Evolutionary conservation across 2,888 invertebrate species (phyloP).

Genomic region (Leptogaster cylindrica): DNA sequence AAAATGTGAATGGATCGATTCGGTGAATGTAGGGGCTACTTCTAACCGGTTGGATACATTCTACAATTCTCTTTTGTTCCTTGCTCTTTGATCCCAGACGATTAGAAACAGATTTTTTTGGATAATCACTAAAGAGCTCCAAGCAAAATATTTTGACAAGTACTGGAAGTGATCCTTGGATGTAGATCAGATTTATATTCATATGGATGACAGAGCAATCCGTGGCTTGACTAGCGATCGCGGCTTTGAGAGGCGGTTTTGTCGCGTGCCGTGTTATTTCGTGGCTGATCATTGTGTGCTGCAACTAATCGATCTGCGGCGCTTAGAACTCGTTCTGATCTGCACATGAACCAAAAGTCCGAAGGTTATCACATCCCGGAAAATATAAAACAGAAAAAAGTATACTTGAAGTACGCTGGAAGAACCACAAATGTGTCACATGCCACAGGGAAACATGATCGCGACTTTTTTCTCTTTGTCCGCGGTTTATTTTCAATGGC

Average conservation of each 20-base stretch:
- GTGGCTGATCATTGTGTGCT: conserved; percentile 4
- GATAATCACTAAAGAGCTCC: too few relatives aligned
- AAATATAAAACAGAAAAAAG: conserved; percentile 14
- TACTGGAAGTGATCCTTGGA: too few relatives aligned
- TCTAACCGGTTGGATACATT: conserved; percentile 20
- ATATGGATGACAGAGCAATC: background rate
- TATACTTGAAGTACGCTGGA: background rate
- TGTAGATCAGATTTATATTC: too few relatives aligned
- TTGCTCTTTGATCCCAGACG: too few relatives aligned
- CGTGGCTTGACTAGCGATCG: background rate
- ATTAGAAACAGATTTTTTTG: too few relatives aligned
- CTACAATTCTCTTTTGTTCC: too few relatives aligned
- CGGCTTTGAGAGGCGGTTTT: conserved; percentile 4
- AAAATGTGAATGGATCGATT: too few relatives aligned
- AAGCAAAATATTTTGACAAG: conserved; percentile 24
- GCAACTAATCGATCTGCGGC: conserved; percentile 16
- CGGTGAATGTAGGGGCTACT: too few relatives aligned
- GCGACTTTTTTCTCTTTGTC: too few relatives aligned
- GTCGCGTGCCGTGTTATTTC: conserved; percentile 38
- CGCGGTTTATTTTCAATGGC: conserved; percentile 13
- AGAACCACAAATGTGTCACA: background rate
- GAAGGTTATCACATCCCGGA: conserved; percentile 30
- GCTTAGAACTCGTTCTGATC: conserved; percentile 15
- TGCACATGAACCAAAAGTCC: background rate
- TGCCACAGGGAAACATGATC: background rate